Base-by-base conservation (phyloP, 2,113 vertebrate species). In the Cathartes aura region DNA sequence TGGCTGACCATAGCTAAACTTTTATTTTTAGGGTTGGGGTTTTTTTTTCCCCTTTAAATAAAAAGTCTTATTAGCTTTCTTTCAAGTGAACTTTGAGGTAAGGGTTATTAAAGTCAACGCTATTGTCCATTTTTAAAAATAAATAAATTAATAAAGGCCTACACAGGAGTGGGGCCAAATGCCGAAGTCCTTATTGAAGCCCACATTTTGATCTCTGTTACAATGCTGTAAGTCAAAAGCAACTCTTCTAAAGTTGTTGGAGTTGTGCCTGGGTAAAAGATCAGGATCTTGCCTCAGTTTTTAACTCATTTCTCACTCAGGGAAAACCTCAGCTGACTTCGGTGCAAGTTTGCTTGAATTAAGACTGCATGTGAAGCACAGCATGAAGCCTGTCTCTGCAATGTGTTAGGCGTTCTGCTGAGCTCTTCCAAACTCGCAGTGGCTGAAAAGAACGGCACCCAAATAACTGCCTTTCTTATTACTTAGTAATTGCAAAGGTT, bases 1-100 rank as follows among this genome's bases (percentile, higher is more conserved):
- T 98, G 98, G 98, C 98, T 98, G 98, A 97, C 97, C 95, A 97
- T 76, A 98, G 97, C 96, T 96, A 97, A 98, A 98, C 97, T 98
- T 97, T 98, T 98, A 98, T 98, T 98, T 98, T 98, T 98, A 98
- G 96, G 66, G 4, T 27, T 82, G 38, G 38, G 38, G 38, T 83
- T 75, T 82, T 80, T 87, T 72, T 52, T 26, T 15, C 26, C 71
- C 63, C 74, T 96, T 97, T 89, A 94, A 89, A 71, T 91, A 93
- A 97, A 93, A 98, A 98, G 89, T 92, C 97, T 96, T 98, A 98
- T 48, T 95, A 97, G 91, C 91, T 97, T 98, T 98, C 96, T 98
- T 98, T 98, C 90, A 97, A 98, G 95, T 96, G 94, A 98, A 98
- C 89, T 97, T 96, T 97, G 97, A 98, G 96, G 97, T 95, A 98